These are phyloP conservation scores for Oligia strigilis DNA, from an alignment of 2,888 invertebrate species.

Conservation along the genomic window DNA sequence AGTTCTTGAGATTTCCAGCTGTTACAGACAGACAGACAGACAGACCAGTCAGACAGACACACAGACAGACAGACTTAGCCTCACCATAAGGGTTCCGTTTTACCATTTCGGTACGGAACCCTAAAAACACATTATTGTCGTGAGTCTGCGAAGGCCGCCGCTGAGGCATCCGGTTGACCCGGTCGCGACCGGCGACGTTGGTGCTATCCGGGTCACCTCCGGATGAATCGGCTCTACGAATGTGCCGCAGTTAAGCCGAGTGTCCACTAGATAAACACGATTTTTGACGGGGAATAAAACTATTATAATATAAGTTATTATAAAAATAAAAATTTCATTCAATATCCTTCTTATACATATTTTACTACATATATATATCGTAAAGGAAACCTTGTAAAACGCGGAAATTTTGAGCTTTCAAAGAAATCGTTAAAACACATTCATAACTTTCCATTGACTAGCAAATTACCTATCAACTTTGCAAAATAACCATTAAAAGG, in stretches of 20 bases:
- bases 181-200: slow-evolving; percentile 88
- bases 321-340: not conserved
- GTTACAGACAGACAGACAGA: too few relatives aligned
- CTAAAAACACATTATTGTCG: slow-evolving; percentile 71
- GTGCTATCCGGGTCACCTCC: slow-evolving; percentile 89
- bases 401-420: not conserved
- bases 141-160: slow-evolving; percentile 79
- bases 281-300: slow-evolving; percentile 12
- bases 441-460: slow-evolving; percentile 35
- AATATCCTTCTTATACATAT: not conserved
- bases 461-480: slow-evolving; percentile 58
- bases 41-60: too few relatives aligned
- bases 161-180: slow-evolving; percentile 83
- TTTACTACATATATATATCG: not conserved
- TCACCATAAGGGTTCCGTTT: too few relatives aligned
- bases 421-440: slow-evolving; percentile 32
- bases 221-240: slow-evolving; percentile 62
- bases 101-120: not conserved
- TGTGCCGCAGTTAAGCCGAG: slow-evolving; percentile 63
- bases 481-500: slow-evolving; percentile 71
- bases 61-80: too few relatives aligned
- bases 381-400: slow-evolving; percentile 19
- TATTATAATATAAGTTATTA: not conserved
- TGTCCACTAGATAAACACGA: slow-evolving; percentile 65
- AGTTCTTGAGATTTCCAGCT: too few relatives aligned